Evolutionary conservation across 1,140 invertebrate genomes (phyloP), one percentile per base, ranked within the genome.

Genomic region (Lineus longissimus): DNA sequence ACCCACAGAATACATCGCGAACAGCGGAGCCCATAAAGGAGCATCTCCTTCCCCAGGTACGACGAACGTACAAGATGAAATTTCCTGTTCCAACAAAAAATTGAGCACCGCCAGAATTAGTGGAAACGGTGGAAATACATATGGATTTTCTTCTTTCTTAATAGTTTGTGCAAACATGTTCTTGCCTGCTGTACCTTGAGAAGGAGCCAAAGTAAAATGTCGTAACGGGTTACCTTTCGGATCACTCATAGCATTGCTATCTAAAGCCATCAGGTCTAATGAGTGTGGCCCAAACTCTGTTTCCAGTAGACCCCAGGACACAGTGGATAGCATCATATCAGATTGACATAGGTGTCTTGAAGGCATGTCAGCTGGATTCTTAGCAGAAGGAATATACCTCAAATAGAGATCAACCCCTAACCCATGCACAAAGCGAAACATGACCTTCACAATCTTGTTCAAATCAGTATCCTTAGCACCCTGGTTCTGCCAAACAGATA

Each of bases 131-230:
- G 33, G 58, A 59, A 59, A 60, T 22, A 55, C 57, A 59, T 60
- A 60, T 59, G 54, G 55, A 15, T 60, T 60, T 30, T 43, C 31
- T 2, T 43, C 13, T n/a, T 29, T 15, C 0, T 2, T 36, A 30
- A 56, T 30, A 43, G 0, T 19, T 55, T 60, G 57, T 60, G 57
- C 57, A 59, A 64, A 59, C 1, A 55, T 4, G 55, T 64, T 60
- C 1, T 23, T 30, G 30, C 33, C 33, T 36, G 33, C 4, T 36
- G 33, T 36, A 7, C 15, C 15, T 36, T 4, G 33, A 36, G 6
- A 7, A 4, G 15, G 33, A 15, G 33, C 33, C 33, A 36, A 36
- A 4, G 33, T 36, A 15, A 36, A 36, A 36, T 36, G 33, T 15
- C 33, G n/a, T n/a, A n/a, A n/a, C n/a, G n/a, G n/a, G n/a, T n/a